Evolutionary conservation across 2,797 vertebrate species (phyloP).

Genomic region (Hypotaenidia okinawae): DNA sequence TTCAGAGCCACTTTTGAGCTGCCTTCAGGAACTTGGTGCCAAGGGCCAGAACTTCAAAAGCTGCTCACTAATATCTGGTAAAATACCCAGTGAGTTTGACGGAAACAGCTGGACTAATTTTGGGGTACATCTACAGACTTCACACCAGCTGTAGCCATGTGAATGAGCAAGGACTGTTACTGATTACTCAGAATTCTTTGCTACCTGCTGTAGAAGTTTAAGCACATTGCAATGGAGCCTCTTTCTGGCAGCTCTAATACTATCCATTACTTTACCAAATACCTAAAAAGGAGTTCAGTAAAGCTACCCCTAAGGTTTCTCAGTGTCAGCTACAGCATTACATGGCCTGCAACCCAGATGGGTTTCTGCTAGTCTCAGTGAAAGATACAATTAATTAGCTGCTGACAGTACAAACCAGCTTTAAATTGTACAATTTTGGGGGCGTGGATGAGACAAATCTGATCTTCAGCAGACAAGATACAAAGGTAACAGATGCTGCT

Average conservation of each 20-base stretch:
- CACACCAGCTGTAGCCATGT: not conserved
- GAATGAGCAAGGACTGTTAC: not conserved
- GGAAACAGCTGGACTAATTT: not conserved
- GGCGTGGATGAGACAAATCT: not conserved
- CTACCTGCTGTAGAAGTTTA: not conserved
- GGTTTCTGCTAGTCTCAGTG: slow-evolving; percentile 14
- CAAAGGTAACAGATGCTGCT: slow-evolving; percentile 24
- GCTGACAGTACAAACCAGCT: slow-evolving; percentile 49
- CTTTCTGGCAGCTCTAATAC: not conserved
- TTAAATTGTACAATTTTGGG: not conserved
- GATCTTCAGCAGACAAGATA: not conserved
- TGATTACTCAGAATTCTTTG: not conserved
- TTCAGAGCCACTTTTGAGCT: not conserved
- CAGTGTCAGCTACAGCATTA: not conserved
- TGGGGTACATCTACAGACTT: not conserved
- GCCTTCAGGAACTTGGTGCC: not conserved
- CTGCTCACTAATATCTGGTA: not conserved
- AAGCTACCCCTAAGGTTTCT: not conserved
- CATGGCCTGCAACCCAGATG: slow-evolving; percentile 19
- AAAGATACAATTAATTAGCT: slow-evolving; percentile 40
- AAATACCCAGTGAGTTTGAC: not conserved
- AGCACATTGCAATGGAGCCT: not conserved
- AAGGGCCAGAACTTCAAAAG: not conserved
- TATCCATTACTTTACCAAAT: not conserved
- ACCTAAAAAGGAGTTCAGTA: not conserved